Base-by-base conservation (phyloP, 2,113 vertebrate genomes). In the Hippopotamus amphibius region DNA sequence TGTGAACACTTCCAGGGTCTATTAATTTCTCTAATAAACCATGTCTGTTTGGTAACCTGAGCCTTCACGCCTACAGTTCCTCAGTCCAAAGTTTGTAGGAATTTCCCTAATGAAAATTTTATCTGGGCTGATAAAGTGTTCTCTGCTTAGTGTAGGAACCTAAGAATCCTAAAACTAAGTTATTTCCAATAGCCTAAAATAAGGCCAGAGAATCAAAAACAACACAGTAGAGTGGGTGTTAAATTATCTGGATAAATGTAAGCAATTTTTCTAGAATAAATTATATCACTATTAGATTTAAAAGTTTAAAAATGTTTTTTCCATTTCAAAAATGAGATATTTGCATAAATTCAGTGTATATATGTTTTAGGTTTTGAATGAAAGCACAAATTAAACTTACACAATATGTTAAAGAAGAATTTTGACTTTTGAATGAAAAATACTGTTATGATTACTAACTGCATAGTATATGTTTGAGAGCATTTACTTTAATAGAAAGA, bases 1-100 rank as follows among this genome's bases (percentile, higher is more conserved):
- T 92, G 69, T 96, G 76, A 88, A 93, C 65, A 15, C 6, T 96
- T 96, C 92, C 74, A 97, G 57, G 57, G 66, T 13, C 68, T 96
- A 89, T 97, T 76, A 97, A 88, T 97, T 97, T 97, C 21, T 76
- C n/a, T 86, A 91, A 86, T 82, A 97, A 98, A 72, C 22, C 19
- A 0, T 65, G n/a, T 95, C 83, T 97, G 24, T 83, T 97, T 95
- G 90, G 28, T 69, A 95, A 85, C 21, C 21, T 77, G n/a, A 93
- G 33, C 15, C 22, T 43, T 50, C 65, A 71, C 7, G 17, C 9
- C 61, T 89, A 43, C 50, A 76, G 21, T 77, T 55, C 48, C 63
- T 96, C n/a, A 86, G 28, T 72, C 15, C 24, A 84, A 76, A 59
- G 71, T 10, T 48, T 83, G 84, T 61, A 90, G 90, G 53, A 69